Evolutionary conservation across 2,888 invertebrate species (phyloP), one percentile per base, ranked within the genome.

Genomic region (Eupeodes luniger): DNA sequence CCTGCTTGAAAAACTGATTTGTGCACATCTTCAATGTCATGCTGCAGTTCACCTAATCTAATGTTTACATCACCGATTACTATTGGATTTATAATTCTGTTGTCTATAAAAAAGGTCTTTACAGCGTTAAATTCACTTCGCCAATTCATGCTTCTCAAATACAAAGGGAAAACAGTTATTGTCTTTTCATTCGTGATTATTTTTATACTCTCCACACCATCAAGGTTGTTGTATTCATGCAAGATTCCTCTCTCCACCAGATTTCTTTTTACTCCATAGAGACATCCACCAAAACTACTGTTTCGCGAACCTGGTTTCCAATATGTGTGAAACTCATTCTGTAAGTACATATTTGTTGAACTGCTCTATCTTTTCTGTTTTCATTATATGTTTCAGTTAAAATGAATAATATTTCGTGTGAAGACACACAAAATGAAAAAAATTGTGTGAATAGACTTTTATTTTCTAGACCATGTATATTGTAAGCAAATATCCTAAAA

Each of bases 311-410:
- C 51, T 5, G 51, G n/a, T 51, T 51, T 51, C 51, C 51, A 51
- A 51, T 51, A 51, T n/a, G 51, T 51, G 51, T 51, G 51, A 51
- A 51, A 51, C 14, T 51, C 51, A 14, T 51, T 51, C n/a, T 51
- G 51, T 14, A 51, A 51, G 51, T 51, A n/a, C n/a, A n/a, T n/a
- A 51, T n/a, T 51, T 51, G 14, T 51, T 51, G 51, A 51, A 51
- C n/a, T 51, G 51, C n/a, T 51, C 51, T 51, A 51, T 51, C n/a
- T 51, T 51, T n/a, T 51, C 51, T 51, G n/a, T n/a, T 51, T 51
- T 51, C 51, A 51, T 51, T n/a, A 51, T 51, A 51, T 51, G n/a
- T 51, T 40, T 40, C 40, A 7, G n/a, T n/a, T 4, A 51, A 5
- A 51, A n/a, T 51, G n/a, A 51, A 51, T 51, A 51, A 51, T 51